A percentile compares a stretch with the other conserved stretches of the same genome.
These are phyloP conservation scores for Phenganax marumi DNA, from an alignment of 92 coral and sea anemone species.

Conservation along the genomic window DNA sequence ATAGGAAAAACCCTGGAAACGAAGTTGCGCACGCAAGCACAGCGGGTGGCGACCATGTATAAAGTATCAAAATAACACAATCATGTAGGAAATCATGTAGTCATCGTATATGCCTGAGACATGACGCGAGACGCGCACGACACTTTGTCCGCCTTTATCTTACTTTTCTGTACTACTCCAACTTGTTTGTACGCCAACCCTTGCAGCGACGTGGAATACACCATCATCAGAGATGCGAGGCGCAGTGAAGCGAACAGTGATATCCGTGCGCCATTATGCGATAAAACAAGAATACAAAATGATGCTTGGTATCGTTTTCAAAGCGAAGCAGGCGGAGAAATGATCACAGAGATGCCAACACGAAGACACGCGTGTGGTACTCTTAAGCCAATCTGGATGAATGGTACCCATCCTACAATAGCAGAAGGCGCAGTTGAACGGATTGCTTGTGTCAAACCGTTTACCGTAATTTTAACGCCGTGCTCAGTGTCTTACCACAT, in stretches of 20 bases:
- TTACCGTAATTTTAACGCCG: neutral
- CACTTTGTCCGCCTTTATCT: neutral
- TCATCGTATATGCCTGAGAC: too few relatives aligned
- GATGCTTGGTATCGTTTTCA: constrained; percentile 60
- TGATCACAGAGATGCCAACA: constrained; percentile 40
- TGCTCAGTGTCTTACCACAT: constrained; percentile 23
- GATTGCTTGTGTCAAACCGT: constrained; percentile 29
- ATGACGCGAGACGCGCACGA: too few relatives aligned
- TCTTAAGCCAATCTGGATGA: constrained; percentile 56
- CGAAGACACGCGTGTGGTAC: constrained; percentile 42
- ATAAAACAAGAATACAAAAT: neutral
- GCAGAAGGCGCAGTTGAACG: constrained; percentile 47
- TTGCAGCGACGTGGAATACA: neutral
- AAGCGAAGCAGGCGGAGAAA: constrained; percentile 57
- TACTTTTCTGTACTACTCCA: neutral
- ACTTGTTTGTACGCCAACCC: neutral
- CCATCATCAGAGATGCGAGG: neutral
- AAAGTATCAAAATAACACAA: too few relatives aligned
- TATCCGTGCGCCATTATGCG: neutral
- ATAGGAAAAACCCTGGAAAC: too few relatives aligned
- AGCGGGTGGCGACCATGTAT: too few relatives aligned
- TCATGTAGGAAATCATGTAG: too few relatives aligned
- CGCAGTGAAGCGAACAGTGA: neutral
- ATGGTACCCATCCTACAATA: constrained; percentile 44
- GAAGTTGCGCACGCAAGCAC: too few relatives aligned